Evolutionary conservation across 2,113 vertebrate species (phyloP).

Genomic region (Chitala chitala): DNA sequence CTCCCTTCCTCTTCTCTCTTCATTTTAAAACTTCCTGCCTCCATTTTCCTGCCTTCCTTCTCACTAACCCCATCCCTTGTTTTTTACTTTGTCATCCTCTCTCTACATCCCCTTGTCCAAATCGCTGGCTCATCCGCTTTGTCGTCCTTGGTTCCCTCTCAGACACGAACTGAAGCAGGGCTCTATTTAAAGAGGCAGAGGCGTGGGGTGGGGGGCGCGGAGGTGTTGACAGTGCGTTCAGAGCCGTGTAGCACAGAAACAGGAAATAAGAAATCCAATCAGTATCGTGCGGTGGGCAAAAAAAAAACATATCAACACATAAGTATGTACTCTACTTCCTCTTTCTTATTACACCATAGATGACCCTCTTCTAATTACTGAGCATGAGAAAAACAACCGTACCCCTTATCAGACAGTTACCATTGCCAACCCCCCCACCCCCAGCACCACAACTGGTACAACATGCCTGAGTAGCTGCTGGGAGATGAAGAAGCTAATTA

Average conservation of each 20-base stretch:
- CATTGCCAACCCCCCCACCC: slow-evolving; percentile 40
- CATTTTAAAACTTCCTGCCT: neutral
- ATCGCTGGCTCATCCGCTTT: neutral
- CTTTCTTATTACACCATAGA: neutral
- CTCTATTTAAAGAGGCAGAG: slow-evolving; percentile 61
- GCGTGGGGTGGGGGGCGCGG: slow-evolving; percentile 38
- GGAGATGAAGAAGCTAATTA: slow-evolving; percentile 75
- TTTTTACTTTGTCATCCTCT: slow-evolving; percentile 19
- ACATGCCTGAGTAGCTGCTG: slow-evolving; percentile 66
- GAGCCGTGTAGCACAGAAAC: slow-evolving; percentile 57
- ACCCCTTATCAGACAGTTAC: slow-evolving; percentile 62
- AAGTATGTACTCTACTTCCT: slow-evolving; percentile 43
- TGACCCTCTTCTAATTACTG: slow-evolving; percentile 4
- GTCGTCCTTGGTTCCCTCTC: slow-evolving; percentile 7
- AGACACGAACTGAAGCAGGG: slow-evolving; percentile 38
- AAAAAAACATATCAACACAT: slow-evolving; percentile 34
- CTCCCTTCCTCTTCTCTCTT: slow-evolving; percentile 15
- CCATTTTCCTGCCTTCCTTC: neutral
- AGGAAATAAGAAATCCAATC: slow-evolving; percentile 53
- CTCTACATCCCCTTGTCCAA: slow-evolving; percentile 15
- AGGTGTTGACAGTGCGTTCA: slow-evolving; percentile 50
- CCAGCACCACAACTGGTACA: slow-evolving; percentile 40
- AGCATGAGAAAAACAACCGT: slow-evolving; percentile 57
- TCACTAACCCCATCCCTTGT: neutral
- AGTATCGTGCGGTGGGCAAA: slow-evolving; percentile 33